Conservation (phyloP, 2,888 invertebrate genomes). For the Bedellia somnulentella region DNA sequence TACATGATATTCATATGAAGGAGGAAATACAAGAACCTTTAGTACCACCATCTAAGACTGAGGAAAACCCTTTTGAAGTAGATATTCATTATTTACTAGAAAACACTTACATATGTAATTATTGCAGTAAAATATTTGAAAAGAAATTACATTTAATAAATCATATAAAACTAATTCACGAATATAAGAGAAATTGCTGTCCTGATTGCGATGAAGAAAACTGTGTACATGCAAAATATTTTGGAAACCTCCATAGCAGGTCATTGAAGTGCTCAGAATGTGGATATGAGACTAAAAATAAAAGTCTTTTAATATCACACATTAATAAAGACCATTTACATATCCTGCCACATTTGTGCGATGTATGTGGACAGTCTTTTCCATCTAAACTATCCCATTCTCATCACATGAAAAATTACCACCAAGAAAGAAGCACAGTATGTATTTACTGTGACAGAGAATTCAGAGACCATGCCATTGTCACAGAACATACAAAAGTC, state of each 20-base stretch:
- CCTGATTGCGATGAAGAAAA: not conserved
- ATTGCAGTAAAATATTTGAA: constrained; percentile 1
- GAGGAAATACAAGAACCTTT: no score
- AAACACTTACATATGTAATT: constrained; percentile 1
- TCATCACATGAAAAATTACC: constrained; percentile 23
- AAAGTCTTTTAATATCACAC: constrained; percentile 24
- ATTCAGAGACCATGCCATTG: constrained; percentile 15
- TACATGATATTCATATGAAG: no score
- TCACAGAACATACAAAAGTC: constrained; percentile 16
- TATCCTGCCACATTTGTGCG: constrained; percentile 26
- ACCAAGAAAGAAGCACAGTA: constrained; percentile 17
- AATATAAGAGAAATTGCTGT: not conserved
- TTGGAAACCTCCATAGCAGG: no score
- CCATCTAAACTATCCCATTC: constrained; percentile 24
- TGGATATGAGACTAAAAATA: constrained; percentile 23
- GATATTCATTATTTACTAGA: no score
- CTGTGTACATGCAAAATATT: not conserved
- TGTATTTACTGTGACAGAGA: constrained; percentile 25
- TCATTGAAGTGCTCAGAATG: constrained; percentile 25
- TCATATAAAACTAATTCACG: constrained; percentile 1
- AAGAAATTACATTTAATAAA: not conserved
- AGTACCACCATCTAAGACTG: no score
- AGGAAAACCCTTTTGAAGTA: no score
- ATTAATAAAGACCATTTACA: constrained; percentile 28
- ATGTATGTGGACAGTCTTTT: constrained; percentile 24